Evolutionary conservation across 2,797 vertebrate species (phyloP).

Genomic region (Cheirogaleus major): DNA sequence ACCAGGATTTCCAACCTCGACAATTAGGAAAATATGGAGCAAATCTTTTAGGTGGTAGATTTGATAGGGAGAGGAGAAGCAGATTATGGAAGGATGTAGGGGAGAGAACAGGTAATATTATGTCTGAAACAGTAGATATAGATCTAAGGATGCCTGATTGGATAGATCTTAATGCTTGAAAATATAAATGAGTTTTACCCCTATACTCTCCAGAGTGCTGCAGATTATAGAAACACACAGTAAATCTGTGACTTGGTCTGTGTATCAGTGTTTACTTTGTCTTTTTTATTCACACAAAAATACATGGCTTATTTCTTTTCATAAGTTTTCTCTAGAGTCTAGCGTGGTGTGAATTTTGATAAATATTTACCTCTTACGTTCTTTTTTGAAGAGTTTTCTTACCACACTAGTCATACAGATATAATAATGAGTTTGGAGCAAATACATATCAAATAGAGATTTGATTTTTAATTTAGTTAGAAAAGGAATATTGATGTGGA

Average conservation of each 20-base stretch:
- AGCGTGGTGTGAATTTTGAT: conserved; percentile 21
- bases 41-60: conserved; percentile 5
- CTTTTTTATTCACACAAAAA: background rate
- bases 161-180: conserved; percentile 37
- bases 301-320: background rate
- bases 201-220: background rate
- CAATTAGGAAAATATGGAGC: background rate
- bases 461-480: conserved; percentile 40
- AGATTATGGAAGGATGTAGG: background rate
- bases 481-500: conserved; percentile 22
- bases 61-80: conserved; percentile 8
- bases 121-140: background rate
- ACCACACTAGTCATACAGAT: background rate
- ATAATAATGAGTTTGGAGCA: conserved; percentile 9
- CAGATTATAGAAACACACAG: background rate
- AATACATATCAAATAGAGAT: background rate
- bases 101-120: background rate
- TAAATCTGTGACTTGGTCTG: conserved; percentile 11
- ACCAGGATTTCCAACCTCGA: background rate
- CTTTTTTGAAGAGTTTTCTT: conserved; percentile 42
- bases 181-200: background rate
- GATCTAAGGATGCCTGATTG: background rate
- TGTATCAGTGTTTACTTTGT: background rate
- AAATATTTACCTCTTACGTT: conserved; percentile 22
- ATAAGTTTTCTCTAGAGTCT: conserved; percentile 20